Percentiles rank a stretch among this genome's conserved stretches.
Evolutionary conservation across 2,888 invertebrate species (phyloP).

Genomic region (Agriopis leucophaearia): DNA sequence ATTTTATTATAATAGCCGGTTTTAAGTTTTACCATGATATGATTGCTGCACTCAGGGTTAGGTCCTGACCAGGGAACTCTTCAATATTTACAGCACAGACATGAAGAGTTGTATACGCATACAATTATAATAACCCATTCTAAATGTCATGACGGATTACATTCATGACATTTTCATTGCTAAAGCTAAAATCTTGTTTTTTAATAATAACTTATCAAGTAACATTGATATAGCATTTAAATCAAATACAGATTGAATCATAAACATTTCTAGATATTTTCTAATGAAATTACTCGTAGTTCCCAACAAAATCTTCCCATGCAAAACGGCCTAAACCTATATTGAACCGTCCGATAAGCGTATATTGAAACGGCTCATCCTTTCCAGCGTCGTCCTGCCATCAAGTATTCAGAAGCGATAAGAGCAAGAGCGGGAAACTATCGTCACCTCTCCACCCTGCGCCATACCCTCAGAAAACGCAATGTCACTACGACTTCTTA

Average conservation of each 20-base stretch:
- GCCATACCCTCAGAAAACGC: conserved; percentile 92
- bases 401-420: conserved; percentile 92
- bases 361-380: conserved; percentile 38
- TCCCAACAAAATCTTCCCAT: conserved; percentile 40
- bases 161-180: too few relatives aligned
- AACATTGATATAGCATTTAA: too few relatives aligned
- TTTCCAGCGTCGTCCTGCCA: conserved; percentile 91
- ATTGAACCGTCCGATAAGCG: conserved; percentile 28
- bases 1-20: not conserved
- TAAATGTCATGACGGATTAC: too few relatives aligned
- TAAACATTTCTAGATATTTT: not conserved
- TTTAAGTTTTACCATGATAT: too few relatives aligned
- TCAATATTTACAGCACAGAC: too few relatives aligned
- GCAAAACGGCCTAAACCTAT: conserved; percentile 32
- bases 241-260: too few relatives aligned
- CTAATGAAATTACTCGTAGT: not conserved
- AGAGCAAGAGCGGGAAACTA: conserved; percentile 93
- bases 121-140: too few relatives aligned
- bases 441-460: conserved; percentile 93
- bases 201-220: too few relatives aligned
- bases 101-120: too few relatives aligned
- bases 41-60: too few relatives aligned
- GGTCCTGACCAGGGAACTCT: too few relatives aligned
- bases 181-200: too few relatives aligned
- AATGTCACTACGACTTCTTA: conserved; percentile 96